Evolutionary conservation across 2,113 vertebrate species (phyloP), one percentile per base, ranked within the genome.

Genomic region (Dipodomys spectabilis): DNA sequence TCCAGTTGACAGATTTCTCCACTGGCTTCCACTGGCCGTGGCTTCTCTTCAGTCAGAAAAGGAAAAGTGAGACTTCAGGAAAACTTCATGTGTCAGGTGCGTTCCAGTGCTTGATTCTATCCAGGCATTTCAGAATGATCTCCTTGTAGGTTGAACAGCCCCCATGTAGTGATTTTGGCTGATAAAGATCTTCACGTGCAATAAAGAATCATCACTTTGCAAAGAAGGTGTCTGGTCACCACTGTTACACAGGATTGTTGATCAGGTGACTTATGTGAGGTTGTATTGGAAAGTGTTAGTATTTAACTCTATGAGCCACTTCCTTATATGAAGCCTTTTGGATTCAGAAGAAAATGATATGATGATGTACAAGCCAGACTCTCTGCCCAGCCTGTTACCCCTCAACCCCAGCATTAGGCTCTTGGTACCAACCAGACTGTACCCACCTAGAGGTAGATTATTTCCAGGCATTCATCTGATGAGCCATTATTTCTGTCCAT

Each of bases 201-300:
- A 96, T 96, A 94, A 96, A 95, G 35, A 85, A 23, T 49, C 62
- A 86, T 94, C 93, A 92, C 81, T 77, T 89, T 81, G 53, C 57
- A 78, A 81, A 86, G 7, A 22, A 12, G 2, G 7, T 53, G 80
- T 82, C 60, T 2, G 0, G 23, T 57, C 9, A 3, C 27, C 62
- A 7, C 72, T 35, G 25, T 45, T 57, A 23, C 71, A 16, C 75
- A 30, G 69, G 12, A 25, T 23, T 62, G 4, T 69, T 35, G 20
- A 1, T 28, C 15, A 16, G 1, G 2, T 28, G 79, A 78, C 72
- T 45, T 39, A 7, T 15, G 0, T 49, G 49, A 49, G 49, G 49
- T 49, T 9, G 49, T 11, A 49, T 49, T 49, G 18, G 18, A 20
- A 6, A 35, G 0, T 49, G 23, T 44, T 71, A 12, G 49, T 12